Evolutionary conservation across 2,113 vertebrate genomes (phyloP).

Genomic region (Dipodomys merriami): DNA sequence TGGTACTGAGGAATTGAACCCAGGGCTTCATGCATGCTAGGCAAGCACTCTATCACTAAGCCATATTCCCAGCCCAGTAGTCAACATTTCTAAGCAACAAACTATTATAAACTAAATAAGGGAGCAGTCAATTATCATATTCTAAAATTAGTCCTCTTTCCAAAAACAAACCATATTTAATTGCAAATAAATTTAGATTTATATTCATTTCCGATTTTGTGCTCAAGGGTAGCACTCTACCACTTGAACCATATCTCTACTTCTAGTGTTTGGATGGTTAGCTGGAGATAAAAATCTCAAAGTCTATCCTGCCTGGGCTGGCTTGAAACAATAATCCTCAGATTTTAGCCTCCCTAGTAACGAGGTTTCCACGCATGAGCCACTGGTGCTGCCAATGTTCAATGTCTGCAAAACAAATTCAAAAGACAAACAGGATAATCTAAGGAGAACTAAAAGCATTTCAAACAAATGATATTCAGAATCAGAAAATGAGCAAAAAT

Average conservation of each 20-base stretch:
- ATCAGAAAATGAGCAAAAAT: constrained; percentile 7
- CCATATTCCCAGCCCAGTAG: neutral
- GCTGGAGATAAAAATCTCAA: too few species aligned
- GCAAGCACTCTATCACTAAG: too few species aligned
- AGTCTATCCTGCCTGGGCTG: too few species aligned
- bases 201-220: neutral
- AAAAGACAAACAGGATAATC: neutral
- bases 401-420: neutral
- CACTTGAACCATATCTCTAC: too few species aligned
- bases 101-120: constrained; percentile 30
- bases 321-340: too few species aligned
- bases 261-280: too few species aligned
- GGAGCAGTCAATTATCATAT: neutral
- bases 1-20: too few species aligned
- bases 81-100: constrained; percentile 36
- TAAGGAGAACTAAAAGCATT: constrained; percentile 17
- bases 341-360: too few species aligned
- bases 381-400: neutral
- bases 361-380: too few species aligned
- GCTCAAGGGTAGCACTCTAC: too few species aligned
- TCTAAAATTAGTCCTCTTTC: constrained; percentile 24
- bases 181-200: neutral
- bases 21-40: too few species aligned
- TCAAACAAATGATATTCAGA: constrained; percentile 42
- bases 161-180: constrained; percentile 6